A percentile compares a stretch with the other conserved stretches of the same genome.
These are phyloP conservation scores for Tupaia chinensis DNA, from an alignment of 2,113 vertebrate genomes.

Conservation along the genomic window DNA sequence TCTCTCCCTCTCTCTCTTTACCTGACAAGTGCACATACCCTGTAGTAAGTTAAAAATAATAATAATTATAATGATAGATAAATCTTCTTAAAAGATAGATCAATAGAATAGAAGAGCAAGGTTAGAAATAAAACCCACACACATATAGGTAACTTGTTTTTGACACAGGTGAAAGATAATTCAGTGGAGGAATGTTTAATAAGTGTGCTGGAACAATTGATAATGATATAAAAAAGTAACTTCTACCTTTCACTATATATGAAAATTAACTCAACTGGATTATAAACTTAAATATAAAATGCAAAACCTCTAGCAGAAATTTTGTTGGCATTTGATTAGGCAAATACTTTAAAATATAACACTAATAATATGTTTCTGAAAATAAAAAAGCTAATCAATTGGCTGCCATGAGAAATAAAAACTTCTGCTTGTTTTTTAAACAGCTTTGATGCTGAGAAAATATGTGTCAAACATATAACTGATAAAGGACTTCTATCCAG, in stretches of 20 bases:
- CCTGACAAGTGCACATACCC: no score
- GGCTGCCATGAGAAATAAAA: not conserved
- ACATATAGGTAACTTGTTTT: not conserved
- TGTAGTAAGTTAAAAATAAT: no score
- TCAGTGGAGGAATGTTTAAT: not conserved
- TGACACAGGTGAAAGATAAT: not conserved
- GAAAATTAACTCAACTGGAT: not conserved
- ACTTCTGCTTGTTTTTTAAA: not conserved
- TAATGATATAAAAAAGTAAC: constrained; percentile 9
- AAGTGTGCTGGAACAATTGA: not conserved
- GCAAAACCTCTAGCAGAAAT: constrained; percentile 13
- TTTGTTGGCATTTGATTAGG: not conserved
- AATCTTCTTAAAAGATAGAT: not conserved
- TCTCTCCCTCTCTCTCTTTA: no score
- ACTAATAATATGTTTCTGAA: not conserved
- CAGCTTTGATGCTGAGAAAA: not conserved
- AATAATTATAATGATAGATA: no score
- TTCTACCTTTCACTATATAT: not conserved
- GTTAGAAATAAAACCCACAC: not conserved
- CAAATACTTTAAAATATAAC: not conserved
- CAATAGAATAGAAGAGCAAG: not conserved
- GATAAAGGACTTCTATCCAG: not conserved
- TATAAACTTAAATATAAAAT: not conserved
- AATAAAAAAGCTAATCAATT: not conserved
- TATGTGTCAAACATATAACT: not conserved